These are phyloP conservation scores for Lordiphosa andalusiaca DNA, from an alignment of 2,888 invertebrate species.

Conservation along the genomic window DNA sequence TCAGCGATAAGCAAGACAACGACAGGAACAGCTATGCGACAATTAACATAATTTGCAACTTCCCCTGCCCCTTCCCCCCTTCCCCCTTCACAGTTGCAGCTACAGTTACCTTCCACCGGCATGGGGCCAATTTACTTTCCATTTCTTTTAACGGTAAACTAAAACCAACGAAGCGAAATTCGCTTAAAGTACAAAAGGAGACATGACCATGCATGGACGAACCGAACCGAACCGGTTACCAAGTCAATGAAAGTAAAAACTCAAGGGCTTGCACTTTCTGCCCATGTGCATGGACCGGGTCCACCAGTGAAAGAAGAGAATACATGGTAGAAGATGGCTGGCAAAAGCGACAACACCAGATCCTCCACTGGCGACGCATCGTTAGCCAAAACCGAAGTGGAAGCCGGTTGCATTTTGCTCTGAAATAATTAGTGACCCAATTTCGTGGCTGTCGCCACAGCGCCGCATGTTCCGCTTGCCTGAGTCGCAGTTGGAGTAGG, in stretches of 20 bases:
- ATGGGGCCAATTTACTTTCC: conserved; percentile 56
- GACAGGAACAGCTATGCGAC: conserved; percentile 44
- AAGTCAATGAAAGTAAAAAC: conserved; percentile 79
- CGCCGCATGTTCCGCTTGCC: conserved; percentile 64
- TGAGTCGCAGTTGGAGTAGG: conserved; percentile 34
- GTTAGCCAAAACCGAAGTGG: conserved; percentile 45
- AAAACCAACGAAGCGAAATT: conserved; percentile 51
- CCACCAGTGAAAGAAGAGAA: conserved; percentile 19
- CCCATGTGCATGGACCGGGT: conserved; percentile 29
- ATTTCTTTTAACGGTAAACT: conserved; percentile 69
- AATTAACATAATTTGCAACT: conserved; percentile 69
- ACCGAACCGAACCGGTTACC: conserved; percentile 31
- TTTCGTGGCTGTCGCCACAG: conserved; percentile 53
- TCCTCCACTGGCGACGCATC: conserved; percentile 63
- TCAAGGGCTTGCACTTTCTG: conserved; percentile 81
- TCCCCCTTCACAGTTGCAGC: conserved; percentile 9
- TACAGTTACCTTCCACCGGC: conserved; percentile 19
- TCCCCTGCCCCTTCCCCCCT: conserved; percentile 13
- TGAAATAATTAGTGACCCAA: conserved; percentile 76
- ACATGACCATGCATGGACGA: conserved; percentile 16
- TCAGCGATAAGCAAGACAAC: conserved; percentile 34
- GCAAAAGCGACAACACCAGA: conserved; percentile 27
- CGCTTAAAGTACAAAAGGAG: conserved; percentile 42
- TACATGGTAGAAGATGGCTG: conserved; percentile 5
- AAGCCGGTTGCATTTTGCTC: conserved; percentile 73